Percentiles rank a stretch among this genome's conserved stretches.
phyloP scores from a whole-genome alignment of 2,797 vertebrate genomes.

The Numenius phaeopus region DNA sequence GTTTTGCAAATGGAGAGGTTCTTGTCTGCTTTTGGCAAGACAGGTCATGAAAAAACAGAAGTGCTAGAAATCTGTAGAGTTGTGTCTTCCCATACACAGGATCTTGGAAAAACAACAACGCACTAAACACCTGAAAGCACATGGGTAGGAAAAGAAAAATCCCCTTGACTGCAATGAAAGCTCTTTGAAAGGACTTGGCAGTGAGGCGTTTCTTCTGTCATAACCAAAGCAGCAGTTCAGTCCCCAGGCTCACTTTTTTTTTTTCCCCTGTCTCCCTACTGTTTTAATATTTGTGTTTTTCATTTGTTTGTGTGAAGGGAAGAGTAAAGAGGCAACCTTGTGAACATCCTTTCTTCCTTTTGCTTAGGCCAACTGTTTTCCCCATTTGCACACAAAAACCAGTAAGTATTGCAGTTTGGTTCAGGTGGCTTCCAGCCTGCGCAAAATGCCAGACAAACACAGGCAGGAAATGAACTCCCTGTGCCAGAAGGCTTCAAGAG shows the following conservation, averaged over 20 bases:
- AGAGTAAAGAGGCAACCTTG: neutral
- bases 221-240: neutral
- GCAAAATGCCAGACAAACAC: neutral
- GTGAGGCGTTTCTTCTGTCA: neutral
- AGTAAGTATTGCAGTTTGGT: neutral
- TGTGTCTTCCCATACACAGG: neutral
- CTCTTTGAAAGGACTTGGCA: neutral
- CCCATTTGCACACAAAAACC: neutral
- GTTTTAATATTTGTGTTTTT: neutral
- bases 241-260: neutral
- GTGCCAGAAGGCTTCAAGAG: neutral
- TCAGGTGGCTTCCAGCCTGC: neutral
- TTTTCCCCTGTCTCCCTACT: neutral
- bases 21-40: neutral
- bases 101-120: neutral
- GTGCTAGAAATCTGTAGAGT: neutral
- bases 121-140: neutral
- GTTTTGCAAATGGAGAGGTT: neutral
- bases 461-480: neutral
- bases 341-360: neutral
- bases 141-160: neutral
- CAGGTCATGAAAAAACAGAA: neutral
- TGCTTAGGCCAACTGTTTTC: neutral
- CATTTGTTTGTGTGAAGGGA: neutral
- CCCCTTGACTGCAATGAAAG: neutral